Evolutionary conservation across 2,797 vertebrate genomes (phyloP).

Genomic region (Sebastes matsubarae): DNA sequence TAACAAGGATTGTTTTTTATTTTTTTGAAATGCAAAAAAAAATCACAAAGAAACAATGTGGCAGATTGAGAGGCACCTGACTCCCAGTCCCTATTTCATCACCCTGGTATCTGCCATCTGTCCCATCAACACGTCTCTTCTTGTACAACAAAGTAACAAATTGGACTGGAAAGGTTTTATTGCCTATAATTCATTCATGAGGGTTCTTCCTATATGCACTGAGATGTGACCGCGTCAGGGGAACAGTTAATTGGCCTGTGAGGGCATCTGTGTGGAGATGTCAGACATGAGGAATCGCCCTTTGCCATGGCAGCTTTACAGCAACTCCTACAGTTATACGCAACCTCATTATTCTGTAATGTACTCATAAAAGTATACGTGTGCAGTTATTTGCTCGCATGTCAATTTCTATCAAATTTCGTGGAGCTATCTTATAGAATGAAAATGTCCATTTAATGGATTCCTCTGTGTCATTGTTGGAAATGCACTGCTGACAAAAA

Average conservation of each 20-base stretch:
- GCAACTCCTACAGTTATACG: not conserved
- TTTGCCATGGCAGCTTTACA: not conserved
- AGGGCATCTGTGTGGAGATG: constrained; percentile 23
- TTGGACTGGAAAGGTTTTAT: constrained; percentile 60
- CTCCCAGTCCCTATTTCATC: constrained; percentile 7
- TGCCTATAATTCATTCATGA: constrained; percentile 69
- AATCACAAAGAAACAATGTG: not conserved
- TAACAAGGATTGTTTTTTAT: not conserved
- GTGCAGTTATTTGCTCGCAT: not conserved
- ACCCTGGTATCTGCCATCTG: constrained; percentile 17
- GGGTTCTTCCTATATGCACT: constrained; percentile 33
- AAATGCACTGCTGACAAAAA: too few species aligned
- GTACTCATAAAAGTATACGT: not conserved
- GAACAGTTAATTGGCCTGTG: constrained; percentile 53
- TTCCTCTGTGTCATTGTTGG: too few species aligned
- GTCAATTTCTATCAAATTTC: too few species aligned
- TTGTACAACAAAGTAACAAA: constrained; percentile 55
- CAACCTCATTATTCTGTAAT: not conserved
- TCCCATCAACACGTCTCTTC: constrained; percentile 25
- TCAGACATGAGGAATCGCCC: constrained; percentile 28
- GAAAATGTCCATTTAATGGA: too few species aligned
- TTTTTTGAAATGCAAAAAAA: not conserved
- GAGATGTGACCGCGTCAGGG: constrained; percentile 21
- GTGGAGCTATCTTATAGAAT: too few species aligned
- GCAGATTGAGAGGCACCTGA: not conserved